phyloP scores from a whole-genome alignment of 2,797 vertebrate genomes.

The Fistularia commersonii region DNA sequence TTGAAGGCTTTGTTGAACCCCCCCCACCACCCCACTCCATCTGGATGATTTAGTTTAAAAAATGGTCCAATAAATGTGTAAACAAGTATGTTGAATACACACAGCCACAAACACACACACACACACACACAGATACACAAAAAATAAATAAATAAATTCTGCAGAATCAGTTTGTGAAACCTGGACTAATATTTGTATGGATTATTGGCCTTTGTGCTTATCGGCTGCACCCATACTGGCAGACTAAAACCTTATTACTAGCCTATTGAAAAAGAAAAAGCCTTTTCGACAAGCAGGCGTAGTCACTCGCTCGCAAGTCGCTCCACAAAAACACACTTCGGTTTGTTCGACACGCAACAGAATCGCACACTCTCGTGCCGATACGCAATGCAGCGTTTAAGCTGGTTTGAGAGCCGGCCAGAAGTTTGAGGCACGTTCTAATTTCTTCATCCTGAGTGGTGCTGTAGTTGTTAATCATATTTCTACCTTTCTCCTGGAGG shows the following conservation, averaged over 20 bases:
- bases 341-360: slow-evolving; percentile 35
- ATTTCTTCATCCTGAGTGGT: too few relatives aligned
- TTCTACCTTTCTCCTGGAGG: too few relatives aligned
- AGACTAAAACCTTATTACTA: slow-evolving; percentile 62
- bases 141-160: slow-evolving; percentile 32
- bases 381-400: too few relatives aligned
- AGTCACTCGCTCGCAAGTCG: slow-evolving; percentile 7
- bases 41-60: not conserved
- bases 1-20: too few relatives aligned
- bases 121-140: slow-evolving; percentile 6
- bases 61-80: slow-evolving; percentile 35
- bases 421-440: too few relatives aligned
- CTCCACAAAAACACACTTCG: slow-evolving; percentile 29
- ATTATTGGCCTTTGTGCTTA: slow-evolving; percentile 70
- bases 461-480: too few relatives aligned
- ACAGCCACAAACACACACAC: slow-evolving; percentile 13
- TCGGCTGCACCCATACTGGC: slow-evolving; percentile 58
- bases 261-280: slow-evolving; percentile 54
- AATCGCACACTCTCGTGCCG: slow-evolving; percentile 31
- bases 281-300: slow-evolving; percentile 31
- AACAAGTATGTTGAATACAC: slow-evolving; percentile 30
- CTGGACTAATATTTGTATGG: slow-evolving; percentile 65
- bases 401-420: too few relatives aligned
- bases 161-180: slow-evolving; percentile 52
- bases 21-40: too few relatives aligned